Evolutionary conservation across 1,140 invertebrate species (phyloP).

Genomic region (Listronotus oregonensis): DNA sequence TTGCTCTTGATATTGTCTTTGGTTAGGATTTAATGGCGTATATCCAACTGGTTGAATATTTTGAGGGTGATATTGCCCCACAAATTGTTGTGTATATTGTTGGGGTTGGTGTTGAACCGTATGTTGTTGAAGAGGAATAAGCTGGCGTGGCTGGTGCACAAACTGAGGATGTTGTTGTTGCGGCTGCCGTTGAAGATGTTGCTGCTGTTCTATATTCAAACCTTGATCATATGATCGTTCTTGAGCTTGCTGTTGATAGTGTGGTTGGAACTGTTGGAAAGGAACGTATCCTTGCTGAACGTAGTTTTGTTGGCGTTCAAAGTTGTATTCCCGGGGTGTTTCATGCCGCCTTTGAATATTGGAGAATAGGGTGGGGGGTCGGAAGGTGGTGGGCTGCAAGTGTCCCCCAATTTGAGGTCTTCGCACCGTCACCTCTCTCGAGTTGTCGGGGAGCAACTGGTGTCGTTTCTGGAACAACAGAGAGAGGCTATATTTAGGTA

Average conservation of each 20-base stretch:
- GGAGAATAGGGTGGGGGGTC: conserved; percentile 40
- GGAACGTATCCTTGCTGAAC: conserved; percentile 34
- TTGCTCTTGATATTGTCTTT: conserved; percentile 40
- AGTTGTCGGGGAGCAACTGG: conserved; percentile 42
- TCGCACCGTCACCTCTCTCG: conserved; percentile 41
- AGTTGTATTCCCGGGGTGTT: conserved; percentile 10
- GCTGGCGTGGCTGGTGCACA: conserved; percentile 38
- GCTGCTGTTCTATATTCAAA: conserved; percentile 1
- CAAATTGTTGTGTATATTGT: conserved; percentile 43
- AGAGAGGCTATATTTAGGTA: conserved; percentile 21
- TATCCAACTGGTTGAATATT: conserved; percentile 39
- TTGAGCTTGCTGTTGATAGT: conserved; percentile 29
- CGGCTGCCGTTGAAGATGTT: conserved; percentile 39
- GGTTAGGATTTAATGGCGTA: conserved; percentile 40
- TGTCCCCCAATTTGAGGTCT: conserved; percentile 49
- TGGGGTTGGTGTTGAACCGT: conserved; percentile 38
- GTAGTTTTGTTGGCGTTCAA: conserved; percentile 27
- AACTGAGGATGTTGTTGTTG: conserved; percentile 49
- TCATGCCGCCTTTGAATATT: conserved; percentile 24
- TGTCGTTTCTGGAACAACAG: conserved; percentile 56
- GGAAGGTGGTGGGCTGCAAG: conserved; percentile 52
- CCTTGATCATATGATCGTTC: conserved; percentile 22
- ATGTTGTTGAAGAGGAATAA: conserved; percentile 23
- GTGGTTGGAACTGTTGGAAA: conserved; percentile 34
- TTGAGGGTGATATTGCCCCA: conserved; percentile 29